These are phyloP conservation scores for Piaya cayana DNA, from an alignment of 2,113 vertebrate species.

Conservation along the genomic window DNA sequence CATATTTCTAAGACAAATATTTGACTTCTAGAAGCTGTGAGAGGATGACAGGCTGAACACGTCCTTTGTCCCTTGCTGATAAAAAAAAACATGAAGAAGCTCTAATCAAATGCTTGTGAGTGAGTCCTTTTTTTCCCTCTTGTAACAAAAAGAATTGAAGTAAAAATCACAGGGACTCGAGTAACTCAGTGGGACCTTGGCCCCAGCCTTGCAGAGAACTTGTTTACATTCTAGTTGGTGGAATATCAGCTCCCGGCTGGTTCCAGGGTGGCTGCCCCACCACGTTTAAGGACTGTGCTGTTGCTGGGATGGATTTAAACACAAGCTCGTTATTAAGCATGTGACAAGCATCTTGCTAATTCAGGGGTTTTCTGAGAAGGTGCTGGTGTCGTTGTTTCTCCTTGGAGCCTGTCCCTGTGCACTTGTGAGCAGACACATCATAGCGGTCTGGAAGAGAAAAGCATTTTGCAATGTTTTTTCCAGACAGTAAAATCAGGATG, in stretches of 20 bases:
- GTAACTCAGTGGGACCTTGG: conserved; percentile 17
- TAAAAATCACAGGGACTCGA: background rate
- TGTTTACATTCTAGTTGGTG: background rate
- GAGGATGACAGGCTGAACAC: background rate
- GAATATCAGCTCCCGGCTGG: background rate
- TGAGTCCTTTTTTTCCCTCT: background rate
- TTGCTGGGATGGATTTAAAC: background rate
- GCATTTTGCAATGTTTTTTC: too few relatives aligned
- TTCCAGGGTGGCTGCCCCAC: background rate
- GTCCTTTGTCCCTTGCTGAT: background rate
- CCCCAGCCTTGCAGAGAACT: background rate
- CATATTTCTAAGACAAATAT: background rate
- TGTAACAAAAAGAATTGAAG: conserved; percentile 25
- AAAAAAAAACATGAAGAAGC: background rate
- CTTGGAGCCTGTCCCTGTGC: too few relatives aligned
- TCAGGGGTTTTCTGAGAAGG: too few relatives aligned
- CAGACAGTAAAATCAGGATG: too few relatives aligned
- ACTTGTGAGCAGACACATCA: too few relatives aligned
- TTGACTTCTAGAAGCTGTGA: background rate
- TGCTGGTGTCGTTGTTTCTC: too few relatives aligned
- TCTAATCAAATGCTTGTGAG: background rate
- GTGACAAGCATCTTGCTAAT: background rate
- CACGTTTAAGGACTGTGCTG: background rate
- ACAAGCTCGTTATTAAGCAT: background rate
- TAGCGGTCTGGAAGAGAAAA: too few relatives aligned